Evolutionary conservation across 2,888 invertebrate species (phyloP), one percentile per base, ranked within the genome.

Genomic region (Bugula neritina): DNA sequence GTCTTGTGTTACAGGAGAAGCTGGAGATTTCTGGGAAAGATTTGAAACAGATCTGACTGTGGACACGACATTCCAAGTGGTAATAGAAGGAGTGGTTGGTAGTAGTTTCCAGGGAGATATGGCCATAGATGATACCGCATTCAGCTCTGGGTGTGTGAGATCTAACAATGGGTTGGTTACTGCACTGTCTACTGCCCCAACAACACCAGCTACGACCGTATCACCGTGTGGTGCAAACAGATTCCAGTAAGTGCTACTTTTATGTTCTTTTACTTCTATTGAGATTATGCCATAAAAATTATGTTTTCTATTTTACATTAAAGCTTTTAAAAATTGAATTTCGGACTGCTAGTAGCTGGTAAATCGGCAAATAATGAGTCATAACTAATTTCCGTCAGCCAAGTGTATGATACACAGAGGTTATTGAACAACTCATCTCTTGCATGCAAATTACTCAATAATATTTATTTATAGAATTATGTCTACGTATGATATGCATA

Each of bases 61-160:
- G 23, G 54, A 2, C 25, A 43, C 43, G 2, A 43, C 27, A 13
- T 74, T 75, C 57, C 54, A 71, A 25, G 69, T 74, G 21, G 54
- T 74, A 13, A 72, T 74, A 25, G 74, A 75, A 35, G 74, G 74
- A 1, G 63, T 29, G 2, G 71, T 43, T 17, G 75, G 73, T 1
- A 29, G 3, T 27, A 71, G 72, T 23, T 54, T 25, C 52, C 21
- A n/a, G 1, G 70, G 74, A 21, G 74, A 75, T 43, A 75, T 74
- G 13, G 73, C 73, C 54, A 70, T 75, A 21, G 75, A 75, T 43
- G 75, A 74, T 54, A 29, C 73, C 10, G 71, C 69, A 23, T 73
- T 73, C 70, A 63, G 73, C 23, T 10, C 72, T 17, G 72, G 74
- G 17, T 73, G 73, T 27, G 1, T 25, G 1, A 43, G 23, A 31